Percentiles rank a stretch among this genome's conserved stretches.
phyloP scores from a whole-genome alignment of 2,113 vertebrate species.

The Cercopithecus mona region DNA sequence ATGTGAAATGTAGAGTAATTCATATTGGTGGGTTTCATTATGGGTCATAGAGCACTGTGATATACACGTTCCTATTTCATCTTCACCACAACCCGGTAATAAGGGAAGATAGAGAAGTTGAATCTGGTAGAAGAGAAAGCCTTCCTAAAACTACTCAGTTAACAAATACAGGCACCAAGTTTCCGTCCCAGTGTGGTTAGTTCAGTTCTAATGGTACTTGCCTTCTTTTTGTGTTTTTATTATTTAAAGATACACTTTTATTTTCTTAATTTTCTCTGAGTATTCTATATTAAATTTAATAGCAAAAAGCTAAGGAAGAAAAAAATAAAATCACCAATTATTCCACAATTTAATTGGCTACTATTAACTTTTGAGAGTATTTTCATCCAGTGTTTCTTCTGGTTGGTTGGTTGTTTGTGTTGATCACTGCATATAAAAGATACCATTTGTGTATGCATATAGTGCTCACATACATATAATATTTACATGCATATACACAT shows the following conservation, averaged over 20 bases:
- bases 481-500: neutral
- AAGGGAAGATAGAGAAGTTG: neutral
- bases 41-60: neutral
- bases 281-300: constrained; percentile 17
- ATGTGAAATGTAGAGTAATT: constrained; percentile 40
- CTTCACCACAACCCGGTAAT: neutral
- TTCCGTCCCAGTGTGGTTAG: neutral
- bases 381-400: neutral
- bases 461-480: neutral
- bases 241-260: neutral
- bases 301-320: constrained; percentile 9
- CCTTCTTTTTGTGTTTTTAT: neutral
- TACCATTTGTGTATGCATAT: neutral
- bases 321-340: constrained; percentile 11
- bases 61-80: neutral
- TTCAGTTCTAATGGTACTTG: neutral
- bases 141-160: neutral
- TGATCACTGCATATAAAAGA: neutral
- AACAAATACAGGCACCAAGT: neutral
- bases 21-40: neutral
- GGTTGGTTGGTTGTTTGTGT: neutral
- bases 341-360: neutral
- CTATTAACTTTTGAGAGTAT: constrained; percentile 15
- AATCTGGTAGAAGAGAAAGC: neutral
- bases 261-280: neutral